Percentiles rank a stretch among this genome's conserved stretches.
phyloP scores from a whole-genome alignment of 1,140 invertebrate genomes.

The Drosophila insularis region DNA sequence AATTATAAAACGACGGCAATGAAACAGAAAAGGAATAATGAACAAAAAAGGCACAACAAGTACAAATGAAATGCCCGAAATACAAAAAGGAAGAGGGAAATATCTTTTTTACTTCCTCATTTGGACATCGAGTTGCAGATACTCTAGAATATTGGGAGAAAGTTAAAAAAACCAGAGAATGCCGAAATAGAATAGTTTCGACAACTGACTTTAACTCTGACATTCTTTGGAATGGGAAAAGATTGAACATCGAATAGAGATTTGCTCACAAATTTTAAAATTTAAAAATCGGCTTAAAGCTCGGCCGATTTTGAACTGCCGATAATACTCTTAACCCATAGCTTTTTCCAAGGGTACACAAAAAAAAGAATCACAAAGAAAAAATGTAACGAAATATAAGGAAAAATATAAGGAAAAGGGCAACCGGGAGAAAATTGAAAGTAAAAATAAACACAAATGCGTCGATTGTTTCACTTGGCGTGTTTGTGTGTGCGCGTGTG shows the following conservation, averaged over 20 bases:
- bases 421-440: slow-evolving; percentile 43
- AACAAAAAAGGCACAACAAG: not conserved
- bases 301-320: not conserved
- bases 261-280: not conserved
- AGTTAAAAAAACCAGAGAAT: too few relatives aligned
- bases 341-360: not conserved
- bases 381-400: slow-evolving; percentile 18
- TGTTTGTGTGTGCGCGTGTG: not conserved
- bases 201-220: too few relatives aligned
- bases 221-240: too few relatives aligned
- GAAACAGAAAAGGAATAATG: slow-evolving; percentile 24
- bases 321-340: not conserved
- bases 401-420: slow-evolving; percentile 29
- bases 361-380: not conserved
- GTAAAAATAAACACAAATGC: slow-evolving; percentile 61
- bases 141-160: not conserved
- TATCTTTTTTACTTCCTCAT: not conserved
- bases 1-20: slow-evolving; percentile 52
- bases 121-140: not conserved
- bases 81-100: not conserved
- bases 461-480: slow-evolving; percentile 44
- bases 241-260: too few relatives aligned
- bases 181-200: too few relatives aligned
- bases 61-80: not conserved
- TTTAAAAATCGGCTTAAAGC: not conserved